Base-by-base conservation (phyloP, 2,888 invertebrate genomes). In the Anthophora plumipes region DNA sequence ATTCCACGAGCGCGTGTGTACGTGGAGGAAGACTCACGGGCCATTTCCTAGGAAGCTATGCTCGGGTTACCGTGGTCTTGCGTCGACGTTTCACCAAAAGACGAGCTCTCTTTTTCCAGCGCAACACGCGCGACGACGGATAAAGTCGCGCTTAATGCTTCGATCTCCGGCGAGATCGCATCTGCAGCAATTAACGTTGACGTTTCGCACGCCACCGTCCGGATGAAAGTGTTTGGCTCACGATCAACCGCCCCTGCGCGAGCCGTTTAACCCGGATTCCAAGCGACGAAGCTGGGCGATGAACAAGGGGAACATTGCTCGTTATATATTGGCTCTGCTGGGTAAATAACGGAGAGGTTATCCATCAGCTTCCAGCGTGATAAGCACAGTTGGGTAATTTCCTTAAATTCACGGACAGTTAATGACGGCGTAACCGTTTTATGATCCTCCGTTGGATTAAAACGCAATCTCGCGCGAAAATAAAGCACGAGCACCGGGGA, bases 41-140 rank as follows among this genome's bases (percentile, higher is more conserved):
- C 86, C 85, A 89, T 89, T 89, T 87, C 86, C 83, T 74, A 69
- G 78, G 82, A 88, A 89, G 80, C 83, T 86, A 87, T 83, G 83
- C 74, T 75, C 68, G 70, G 79, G 70, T 79, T 84, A 80, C 84
- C n/a, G 43, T 76, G 71, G 64, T 39, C 52, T 12, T 20, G 22
- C 63, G 64, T 14, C 43, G 31, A 25, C 54, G 60, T 43, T 63
- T 50, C 63, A 25, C 48, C n/a, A 7, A 31, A 31, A 14, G 14
- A 39, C 22, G n/a, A 43, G 14, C 41, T 22, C 59, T 60, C 22
- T 60, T 54, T 69, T 54, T 22, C 67, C 14, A 3, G 17, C 39
- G 61, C n/a, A n/a, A n/a, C n/a, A 4, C 63, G 31, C 2, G 31
- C 31, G 48, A 59, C 54, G 63, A 75, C 61, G 46, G 63, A 76